These are phyloP conservation scores for Phlogophora meticulosa DNA, from an alignment of 2,888 invertebrate genomes.

Conservation along the genomic window DNA sequence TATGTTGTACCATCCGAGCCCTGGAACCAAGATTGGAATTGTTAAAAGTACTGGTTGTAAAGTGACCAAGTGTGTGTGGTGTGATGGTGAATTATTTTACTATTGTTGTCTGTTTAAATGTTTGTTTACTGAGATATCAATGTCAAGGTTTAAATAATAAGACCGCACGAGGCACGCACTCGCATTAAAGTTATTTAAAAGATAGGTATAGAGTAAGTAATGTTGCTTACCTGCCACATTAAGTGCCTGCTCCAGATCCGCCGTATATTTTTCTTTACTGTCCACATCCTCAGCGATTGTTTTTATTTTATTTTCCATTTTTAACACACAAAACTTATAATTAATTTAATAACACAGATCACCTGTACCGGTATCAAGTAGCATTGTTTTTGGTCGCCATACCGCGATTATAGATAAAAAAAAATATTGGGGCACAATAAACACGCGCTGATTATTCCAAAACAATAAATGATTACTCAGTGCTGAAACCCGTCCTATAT, in stretches of 20 bases:
- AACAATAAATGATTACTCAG: conserved; percentile 17
- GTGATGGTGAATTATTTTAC: neutral
- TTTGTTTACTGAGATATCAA: conserved; percentile 8
- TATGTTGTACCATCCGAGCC: conserved; percentile 84
- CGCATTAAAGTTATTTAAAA: neutral
- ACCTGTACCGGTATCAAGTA: conserved; percentile 74
- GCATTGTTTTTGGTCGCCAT: conserved; percentile 35
- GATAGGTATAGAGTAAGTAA: no score
- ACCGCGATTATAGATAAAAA: conserved; percentile 50
- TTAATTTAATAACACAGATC: conserved; percentile 14
- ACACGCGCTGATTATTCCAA: conserved; percentile 19
- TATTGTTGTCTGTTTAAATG: neutral
- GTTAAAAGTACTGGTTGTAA: neutral
- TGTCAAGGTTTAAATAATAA: neutral
- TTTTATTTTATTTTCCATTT: conserved; percentile 71
- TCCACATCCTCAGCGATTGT: conserved; percentile 73
- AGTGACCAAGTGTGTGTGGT: neutral
- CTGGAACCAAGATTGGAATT: conserved; percentile 67
- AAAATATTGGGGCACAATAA: conserved; percentile 52
- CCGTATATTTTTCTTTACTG: conserved; percentile 66
- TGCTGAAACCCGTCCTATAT: conserved; percentile 42
- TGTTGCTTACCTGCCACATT: conserved; percentile 69
- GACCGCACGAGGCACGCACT: neutral
- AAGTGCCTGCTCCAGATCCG: conserved; percentile 82
- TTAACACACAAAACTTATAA: conserved; percentile 1